Conservation (phyloP, 2,888 invertebrate genomes). For the Tachina lurida region DNA sequence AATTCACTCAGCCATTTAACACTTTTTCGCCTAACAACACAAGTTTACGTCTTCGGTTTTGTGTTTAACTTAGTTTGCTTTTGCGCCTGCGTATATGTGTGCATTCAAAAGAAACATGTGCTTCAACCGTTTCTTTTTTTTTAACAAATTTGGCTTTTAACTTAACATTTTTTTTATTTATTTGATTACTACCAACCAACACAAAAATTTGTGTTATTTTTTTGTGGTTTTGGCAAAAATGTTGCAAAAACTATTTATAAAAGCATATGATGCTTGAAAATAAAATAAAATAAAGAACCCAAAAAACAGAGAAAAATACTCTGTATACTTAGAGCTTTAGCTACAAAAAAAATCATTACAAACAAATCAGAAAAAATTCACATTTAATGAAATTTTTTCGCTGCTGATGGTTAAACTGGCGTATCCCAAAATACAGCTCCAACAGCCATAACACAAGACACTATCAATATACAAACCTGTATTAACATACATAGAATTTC, state of each 20-base stretch:
- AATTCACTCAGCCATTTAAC: constrained; percentile 41
- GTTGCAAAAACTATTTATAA: constrained; percentile 45
- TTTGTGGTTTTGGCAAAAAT: constrained; percentile 28
- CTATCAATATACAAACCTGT: constrained; percentile 63
- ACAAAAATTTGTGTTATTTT: constrained; percentile 40
- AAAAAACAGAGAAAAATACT: constrained; percentile 17
- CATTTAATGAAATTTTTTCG: constrained; percentile 41
- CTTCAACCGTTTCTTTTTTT: constrained; percentile 10
- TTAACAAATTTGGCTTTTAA: constrained; percentile 50
- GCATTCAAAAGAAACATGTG: constrained; percentile 39
- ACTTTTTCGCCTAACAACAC: constrained; percentile 37
- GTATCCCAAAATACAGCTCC: constrained; percentile 57
- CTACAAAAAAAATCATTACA: constrained; percentile 24
- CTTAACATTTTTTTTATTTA: constrained; percentile 34
- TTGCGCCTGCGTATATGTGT: neutral
- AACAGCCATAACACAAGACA: constrained; percentile 31
- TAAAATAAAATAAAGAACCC: constrained; percentile 22
- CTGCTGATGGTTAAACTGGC: constrained; percentile 41
- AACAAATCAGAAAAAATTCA: constrained; percentile 51
- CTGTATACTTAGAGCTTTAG: constrained; percentile 51
- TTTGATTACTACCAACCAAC: constrained; percentile 46
- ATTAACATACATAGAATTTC: constrained; percentile 65
- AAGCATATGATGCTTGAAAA: constrained; percentile 45
- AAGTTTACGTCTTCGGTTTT: constrained; percentile 8
- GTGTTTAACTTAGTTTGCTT: neutral